Evolutionary conservation across 2,113 vertebrate genomes (phyloP).

Genomic region (Girardinichthys multiradiatus): DNA sequence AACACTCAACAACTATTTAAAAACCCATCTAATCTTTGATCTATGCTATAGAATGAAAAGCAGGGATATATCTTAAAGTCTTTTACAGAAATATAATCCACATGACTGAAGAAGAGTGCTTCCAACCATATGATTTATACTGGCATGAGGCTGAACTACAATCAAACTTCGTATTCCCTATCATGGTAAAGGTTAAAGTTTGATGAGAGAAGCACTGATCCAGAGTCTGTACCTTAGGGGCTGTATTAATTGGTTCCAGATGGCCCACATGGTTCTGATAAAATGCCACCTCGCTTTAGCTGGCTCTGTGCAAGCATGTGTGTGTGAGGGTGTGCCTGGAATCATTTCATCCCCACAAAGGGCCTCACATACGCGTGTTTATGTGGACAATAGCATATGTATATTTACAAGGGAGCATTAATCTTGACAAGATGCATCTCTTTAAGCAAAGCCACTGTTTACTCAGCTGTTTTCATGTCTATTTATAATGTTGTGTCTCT

Average conservation of each 20-base stretch:
- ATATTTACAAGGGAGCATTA: constrained; percentile 38
- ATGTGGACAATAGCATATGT: constrained; percentile 14
- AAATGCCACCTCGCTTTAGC: constrained; percentile 72
- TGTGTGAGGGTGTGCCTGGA: constrained; percentile 3
- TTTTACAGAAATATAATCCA: constrained; percentile 6
- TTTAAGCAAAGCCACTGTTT: constrained; percentile 20
- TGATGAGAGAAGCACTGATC: constrained; percentile 62
- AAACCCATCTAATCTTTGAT: neutral
- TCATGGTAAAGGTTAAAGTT: constrained; percentile 68
- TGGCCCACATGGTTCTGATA: constrained; percentile 79
- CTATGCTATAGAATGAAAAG: too few relatives aligned
- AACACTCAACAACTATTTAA: neutral
- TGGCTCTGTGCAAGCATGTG: constrained; percentile 42
- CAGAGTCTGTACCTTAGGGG: constrained; percentile 67
- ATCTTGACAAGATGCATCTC: constrained; percentile 8
- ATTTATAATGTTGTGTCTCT: neutral
- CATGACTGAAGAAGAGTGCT: constrained; percentile 2
- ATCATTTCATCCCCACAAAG: constrained; percentile 14
- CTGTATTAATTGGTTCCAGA: constrained; percentile 78
- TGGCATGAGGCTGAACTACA: constrained; percentile 44
- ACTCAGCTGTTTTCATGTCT: neutral
- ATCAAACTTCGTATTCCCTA: constrained; percentile 46
- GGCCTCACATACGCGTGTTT: constrained; percentile 35
- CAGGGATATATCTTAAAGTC: neutral
- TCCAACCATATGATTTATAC: constrained; percentile 7